Conservation (phyloP, 1,140 invertebrate genomes). For the Cotesia chilonis region DNA sequence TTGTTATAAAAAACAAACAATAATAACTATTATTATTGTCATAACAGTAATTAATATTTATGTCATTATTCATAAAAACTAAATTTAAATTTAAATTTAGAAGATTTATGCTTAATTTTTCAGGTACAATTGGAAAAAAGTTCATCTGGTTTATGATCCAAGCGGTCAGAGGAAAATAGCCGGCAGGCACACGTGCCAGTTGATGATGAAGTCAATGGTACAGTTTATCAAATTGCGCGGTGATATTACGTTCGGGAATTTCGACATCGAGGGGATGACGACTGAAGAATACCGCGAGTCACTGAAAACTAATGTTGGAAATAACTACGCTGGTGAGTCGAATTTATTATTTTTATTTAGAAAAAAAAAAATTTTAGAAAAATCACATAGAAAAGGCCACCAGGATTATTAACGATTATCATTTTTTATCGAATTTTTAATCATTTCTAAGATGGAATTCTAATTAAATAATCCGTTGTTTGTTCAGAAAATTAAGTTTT, state of each 20-base stretch:
- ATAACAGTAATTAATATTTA: too few relatives aligned
- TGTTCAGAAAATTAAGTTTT: too few relatives aligned
- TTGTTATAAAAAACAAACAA: constrained; percentile 36
- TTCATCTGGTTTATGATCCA: constrained; percentile 77
- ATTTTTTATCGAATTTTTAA: too few relatives aligned
- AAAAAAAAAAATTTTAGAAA: too few relatives aligned
- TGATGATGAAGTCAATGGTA: constrained; percentile 76
- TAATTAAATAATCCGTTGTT: too few relatives aligned
- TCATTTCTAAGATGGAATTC: too few relatives aligned
- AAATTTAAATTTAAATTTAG: constrained; percentile 15
- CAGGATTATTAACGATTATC: too few relatives aligned
- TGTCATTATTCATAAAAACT: too few relatives aligned
- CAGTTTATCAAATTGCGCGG: constrained; percentile 70
- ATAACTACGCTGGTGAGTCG: constrained; percentile 69
- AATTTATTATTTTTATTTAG: background rate
- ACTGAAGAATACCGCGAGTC: constrained; percentile 68
- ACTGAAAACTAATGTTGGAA: constrained; percentile 63
- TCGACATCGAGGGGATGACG: constrained; percentile 64
- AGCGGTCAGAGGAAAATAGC: constrained; percentile 72
- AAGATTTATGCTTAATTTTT: constrained; percentile 43
- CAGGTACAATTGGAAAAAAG: constrained; percentile 75
- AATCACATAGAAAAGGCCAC: too few relatives aligned
- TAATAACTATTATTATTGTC: too few relatives aligned
- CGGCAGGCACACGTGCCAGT: constrained; percentile 72
- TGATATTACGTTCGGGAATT: constrained; percentile 65